Conservation (phyloP, 2,797 vertebrate genomes). For the Ctenochaetus hawaiiensis region DNA sequence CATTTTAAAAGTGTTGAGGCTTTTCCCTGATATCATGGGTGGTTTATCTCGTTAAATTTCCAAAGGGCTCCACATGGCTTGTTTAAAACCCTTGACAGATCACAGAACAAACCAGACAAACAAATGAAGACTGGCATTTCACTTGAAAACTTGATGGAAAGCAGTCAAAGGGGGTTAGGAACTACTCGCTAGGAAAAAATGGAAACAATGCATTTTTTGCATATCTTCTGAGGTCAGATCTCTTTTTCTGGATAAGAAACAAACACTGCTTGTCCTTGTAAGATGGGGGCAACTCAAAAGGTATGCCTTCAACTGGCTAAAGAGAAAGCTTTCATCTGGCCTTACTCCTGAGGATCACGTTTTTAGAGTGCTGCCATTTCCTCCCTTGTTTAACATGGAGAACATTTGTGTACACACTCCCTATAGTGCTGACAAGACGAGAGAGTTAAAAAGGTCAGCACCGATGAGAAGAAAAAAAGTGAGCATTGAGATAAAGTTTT, state of each 20-base stretch:
- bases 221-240: constrained; percentile 9
- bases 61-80: constrained; percentile 48
- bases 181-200: not conserved
- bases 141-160: constrained; percentile 5
- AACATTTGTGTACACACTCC: constrained; percentile 31
- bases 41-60: constrained; percentile 65
- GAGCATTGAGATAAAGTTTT: constrained; percentile 9
- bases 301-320: constrained; percentile 14
- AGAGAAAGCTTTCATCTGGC: constrained; percentile 5
- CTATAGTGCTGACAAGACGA: constrained; percentile 18
- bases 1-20: constrained; percentile 55
- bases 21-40: constrained; percentile 43
- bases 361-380: constrained; percentile 18
- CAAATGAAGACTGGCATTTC: constrained; percentile 11
- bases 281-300: not conserved
- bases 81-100: constrained; percentile 30
- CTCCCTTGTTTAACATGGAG: constrained; percentile 20
- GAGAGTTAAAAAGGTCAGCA: constrained; percentile 25
- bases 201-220: constrained; percentile 3
- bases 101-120: constrained; percentile 40
- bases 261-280: constrained; percentile 19
- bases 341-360: not conserved
- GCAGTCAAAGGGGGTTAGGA: constrained; percentile 1
- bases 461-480: constrained; percentile 19
- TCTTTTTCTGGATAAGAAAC: constrained; percentile 21